Evolutionary conservation across 2,113 vertebrate species (phyloP).

Genomic region (Anhinga rufa): DNA sequence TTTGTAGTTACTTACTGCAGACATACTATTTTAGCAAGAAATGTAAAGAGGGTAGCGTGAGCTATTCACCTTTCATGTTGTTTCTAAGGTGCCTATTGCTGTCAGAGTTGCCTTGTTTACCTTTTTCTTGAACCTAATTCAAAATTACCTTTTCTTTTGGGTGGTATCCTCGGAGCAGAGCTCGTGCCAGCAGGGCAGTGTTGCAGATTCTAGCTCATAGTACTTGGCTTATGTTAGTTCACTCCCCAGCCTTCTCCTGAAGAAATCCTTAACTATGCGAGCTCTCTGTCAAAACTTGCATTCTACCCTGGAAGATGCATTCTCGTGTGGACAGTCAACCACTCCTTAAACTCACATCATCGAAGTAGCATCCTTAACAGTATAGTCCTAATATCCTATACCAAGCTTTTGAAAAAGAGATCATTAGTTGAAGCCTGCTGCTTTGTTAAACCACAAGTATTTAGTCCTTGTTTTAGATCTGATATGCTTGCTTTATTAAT

Average conservation of each 20-base stretch:
- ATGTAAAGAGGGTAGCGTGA: not conserved
- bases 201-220: not conserved
- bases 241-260: not conserved
- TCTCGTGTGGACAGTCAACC: not conserved
- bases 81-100: not conserved
- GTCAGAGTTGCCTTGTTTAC: not conserved
- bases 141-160: not conserved
- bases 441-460: not conserved
- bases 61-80: accelerated
- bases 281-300: not conserved
- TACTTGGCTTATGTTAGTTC: not conserved
- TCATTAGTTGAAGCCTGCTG: not conserved
- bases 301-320: not conserved
- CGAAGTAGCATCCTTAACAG: not conserved
- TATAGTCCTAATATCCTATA: not conserved
- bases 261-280: not conserved
- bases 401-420: not conserved
- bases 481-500: not conserved
- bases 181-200: not conserved
- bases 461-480: not conserved
- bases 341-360: not conserved
- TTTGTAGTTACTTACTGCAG: too few species aligned
- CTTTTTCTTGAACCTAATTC: too few species aligned
- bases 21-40: not conserved
- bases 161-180: not conserved